Evolutionary conservation across 2,113 vertebrate species (phyloP), one percentile per base, ranked within the genome.

Genomic region (Embiotoca jacksoni): DNA sequence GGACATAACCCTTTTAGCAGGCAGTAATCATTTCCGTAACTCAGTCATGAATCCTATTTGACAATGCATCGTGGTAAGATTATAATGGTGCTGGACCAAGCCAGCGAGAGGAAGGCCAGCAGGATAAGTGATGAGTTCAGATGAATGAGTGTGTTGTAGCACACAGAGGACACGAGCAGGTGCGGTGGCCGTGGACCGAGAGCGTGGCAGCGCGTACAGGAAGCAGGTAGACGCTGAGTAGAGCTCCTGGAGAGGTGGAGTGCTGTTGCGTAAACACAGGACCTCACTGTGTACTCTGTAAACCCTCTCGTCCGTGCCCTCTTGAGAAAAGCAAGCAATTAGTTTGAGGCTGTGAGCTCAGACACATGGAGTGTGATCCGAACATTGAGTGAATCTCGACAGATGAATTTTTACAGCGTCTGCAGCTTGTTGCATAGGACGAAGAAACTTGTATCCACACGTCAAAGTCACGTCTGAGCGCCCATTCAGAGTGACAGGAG

Each of bases 281-380:
- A 64, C 77, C 85, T 82, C 33, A 52, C 67, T 90, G 88, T 94
- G 92, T 93, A 80, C 93, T 89, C 62, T 91, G 92, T 67, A 90
- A 90, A 94, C 89, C 80, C 81, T 55, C 78, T 7, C 64, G 74
- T 77, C 63, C 64, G 82, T 82, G 64, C 68, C 83, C 88, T 93
- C 86, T 92, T 73, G 84, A 92, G 85, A 91, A 92, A 88, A 95
- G 89, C 88, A 87, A 92, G 91, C 92, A 91, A 92, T 94, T 92
- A 92, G 82, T 81, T 77, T 74, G 56, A 78, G 86, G 59, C 73
- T 73, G 82, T 81, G 90, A 78, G 84, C 77, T 53, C 66, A 55
- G 71, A 83, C 59, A 62, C 85, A 62, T 44, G 50, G 59, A 67
- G 76, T 68, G 72, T 47, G 63, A 72, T 41, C 13, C 6, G 47